Conservation (phyloP, 1,140 invertebrate genomes). For the Oppia nitens region DNA sequence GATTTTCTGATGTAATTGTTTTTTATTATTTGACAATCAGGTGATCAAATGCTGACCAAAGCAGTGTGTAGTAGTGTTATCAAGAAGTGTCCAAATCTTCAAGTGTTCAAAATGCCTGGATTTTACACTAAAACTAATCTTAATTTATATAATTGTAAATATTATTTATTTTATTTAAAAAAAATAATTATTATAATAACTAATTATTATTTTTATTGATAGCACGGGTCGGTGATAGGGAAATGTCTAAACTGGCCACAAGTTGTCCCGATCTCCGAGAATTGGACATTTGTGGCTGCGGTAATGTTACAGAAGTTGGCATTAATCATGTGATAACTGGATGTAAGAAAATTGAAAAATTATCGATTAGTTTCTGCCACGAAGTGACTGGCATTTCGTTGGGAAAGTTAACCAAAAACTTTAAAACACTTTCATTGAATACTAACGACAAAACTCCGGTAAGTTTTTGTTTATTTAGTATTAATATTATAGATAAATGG, state of each 20-base stretch:
- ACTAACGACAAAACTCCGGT: not conserved
- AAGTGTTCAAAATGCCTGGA: not conserved
- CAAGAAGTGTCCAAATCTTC: not conserved
- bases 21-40: not conserved
- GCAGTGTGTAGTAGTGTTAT: not conserved
- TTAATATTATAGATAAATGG: no score
- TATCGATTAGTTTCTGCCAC: slow-evolving; percentile 38
- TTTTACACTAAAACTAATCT: not conserved
- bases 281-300: slow-evolving; percentile 49
- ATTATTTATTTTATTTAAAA: no score
- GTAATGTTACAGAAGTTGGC: slow-evolving; percentile 45
- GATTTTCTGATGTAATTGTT: no score
- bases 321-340: slow-evolving; percentile 43
- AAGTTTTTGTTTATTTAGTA: no score
- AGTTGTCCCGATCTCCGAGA: slow-evolving; percentile 52
- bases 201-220: not conserved
- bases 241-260: slow-evolving; percentile 44
- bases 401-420: not conserved
- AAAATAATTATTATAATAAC: no score
- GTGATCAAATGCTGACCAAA: not conserved
- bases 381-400: not conserved
- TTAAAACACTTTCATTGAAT: not conserved
- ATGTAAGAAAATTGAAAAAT: slow-evolving; percentile 48
- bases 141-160: no score
- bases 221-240: slow-evolving; percentile 52